phyloP scores from a whole-genome alignment of 2,113 vertebrate genomes.

The Colaptes auratus region DNA sequence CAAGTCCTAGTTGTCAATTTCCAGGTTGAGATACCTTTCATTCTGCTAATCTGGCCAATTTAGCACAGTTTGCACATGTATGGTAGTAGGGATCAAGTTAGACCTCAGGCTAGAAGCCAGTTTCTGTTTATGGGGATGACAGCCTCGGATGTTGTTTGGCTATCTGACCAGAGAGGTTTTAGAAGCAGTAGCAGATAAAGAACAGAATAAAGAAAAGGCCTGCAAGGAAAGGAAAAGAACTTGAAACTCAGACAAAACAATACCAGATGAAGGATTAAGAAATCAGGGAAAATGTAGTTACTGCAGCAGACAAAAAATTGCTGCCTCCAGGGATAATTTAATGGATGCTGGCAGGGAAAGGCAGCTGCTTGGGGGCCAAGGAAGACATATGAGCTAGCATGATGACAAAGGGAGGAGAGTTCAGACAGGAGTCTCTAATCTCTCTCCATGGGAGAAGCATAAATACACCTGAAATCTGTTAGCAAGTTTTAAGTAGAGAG shows the following conservation, averaged over 20 bases:
- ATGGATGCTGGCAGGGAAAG: slow-evolving; percentile 12
- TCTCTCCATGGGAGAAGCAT: not conserved
- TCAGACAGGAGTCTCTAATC: slow-evolving; percentile 3
- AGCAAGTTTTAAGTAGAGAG: not conserved
- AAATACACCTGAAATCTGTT: slow-evolving; percentile 48
- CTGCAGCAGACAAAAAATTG: not conserved
- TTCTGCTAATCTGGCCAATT: not conserved
- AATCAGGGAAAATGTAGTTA: not conserved
- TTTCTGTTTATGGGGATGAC: not conserved
- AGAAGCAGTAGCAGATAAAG: not conserved
- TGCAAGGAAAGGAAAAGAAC: not conserved
- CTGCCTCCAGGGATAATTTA: slow-evolving; percentile 33
- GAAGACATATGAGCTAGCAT: not conserved
- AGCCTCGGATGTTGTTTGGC: not conserved
- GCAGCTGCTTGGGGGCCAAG: not conserved
- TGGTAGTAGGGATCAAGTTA: not conserved
- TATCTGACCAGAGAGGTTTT: not conserved
- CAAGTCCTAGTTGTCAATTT: not conserved
- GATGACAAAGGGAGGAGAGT: not conserved
- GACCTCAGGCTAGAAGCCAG: not conserved
- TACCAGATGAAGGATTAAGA: not conserved
- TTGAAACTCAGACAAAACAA: slow-evolving; percentile 17
- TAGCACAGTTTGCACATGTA: not conserved
- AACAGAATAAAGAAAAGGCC: not conserved
- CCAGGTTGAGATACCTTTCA: not conserved